These are phyloP conservation scores for Siniperca obscura DNA, from an alignment of 2,797 vertebrate species.

Conservation along the genomic window DNA sequence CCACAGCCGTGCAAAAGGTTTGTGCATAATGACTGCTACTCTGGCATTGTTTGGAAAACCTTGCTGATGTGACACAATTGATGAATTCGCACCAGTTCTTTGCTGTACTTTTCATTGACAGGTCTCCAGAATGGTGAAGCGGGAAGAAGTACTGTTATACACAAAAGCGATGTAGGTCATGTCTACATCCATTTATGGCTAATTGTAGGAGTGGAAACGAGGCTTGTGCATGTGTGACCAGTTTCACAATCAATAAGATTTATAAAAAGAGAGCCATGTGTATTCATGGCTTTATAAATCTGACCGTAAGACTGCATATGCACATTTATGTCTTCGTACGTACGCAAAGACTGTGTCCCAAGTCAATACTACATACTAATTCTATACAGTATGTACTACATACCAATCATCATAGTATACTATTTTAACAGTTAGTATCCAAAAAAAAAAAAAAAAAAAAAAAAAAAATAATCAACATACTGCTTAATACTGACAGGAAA, in stretches of 20 bases:
- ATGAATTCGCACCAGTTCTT: too few relatives aligned
- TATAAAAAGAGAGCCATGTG: background rate
- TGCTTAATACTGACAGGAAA: too few relatives aligned
- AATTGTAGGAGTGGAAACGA: too few relatives aligned
- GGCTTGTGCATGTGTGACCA: too few relatives aligned
- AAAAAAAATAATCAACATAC: too few relatives aligned
- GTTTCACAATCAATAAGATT: background rate
- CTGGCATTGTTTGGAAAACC: too few relatives aligned
- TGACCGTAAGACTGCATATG: background rate
- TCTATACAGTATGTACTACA: too few relatives aligned
- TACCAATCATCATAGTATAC: background rate
- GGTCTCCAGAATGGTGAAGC: background rate
- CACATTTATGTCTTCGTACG: background rate
- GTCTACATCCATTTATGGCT: background rate
- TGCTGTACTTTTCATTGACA: too few relatives aligned
- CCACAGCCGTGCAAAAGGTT: background rate
- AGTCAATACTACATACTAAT: too few relatives aligned
- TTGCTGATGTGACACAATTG: too few relatives aligned
- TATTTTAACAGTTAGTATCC: background rate
- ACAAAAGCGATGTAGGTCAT: background rate
- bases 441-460: too few relatives aligned
- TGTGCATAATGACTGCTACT: background rate
- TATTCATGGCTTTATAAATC: background rate
- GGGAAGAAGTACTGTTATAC: background rate
- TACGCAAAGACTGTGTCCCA: too few relatives aligned